phyloP scores from a whole-genome alignment of 2,888 invertebrate genomes.

The Scotopteryx bipunctaria region DNA sequence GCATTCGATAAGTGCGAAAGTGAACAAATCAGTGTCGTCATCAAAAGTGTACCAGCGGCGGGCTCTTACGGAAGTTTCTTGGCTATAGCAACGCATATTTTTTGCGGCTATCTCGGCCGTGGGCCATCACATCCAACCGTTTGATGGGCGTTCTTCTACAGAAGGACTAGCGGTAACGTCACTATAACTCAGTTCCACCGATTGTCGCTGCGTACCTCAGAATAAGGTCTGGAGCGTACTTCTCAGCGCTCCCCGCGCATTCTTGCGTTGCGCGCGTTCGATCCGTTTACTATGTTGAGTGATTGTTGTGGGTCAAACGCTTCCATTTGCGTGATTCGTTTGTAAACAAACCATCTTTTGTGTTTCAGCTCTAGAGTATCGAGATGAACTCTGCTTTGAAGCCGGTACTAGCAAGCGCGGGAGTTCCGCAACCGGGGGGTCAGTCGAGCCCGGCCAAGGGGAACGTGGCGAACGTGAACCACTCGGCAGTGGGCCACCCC shows the following conservation, averaged over 20 bases:
- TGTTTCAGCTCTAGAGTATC: constrained; percentile 63
- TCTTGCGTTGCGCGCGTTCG: constrained; percentile 71
- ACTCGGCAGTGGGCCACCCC: constrained; percentile 68
- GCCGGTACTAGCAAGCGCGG: constrained; percentile 82
- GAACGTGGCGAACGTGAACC: constrained; percentile 72
- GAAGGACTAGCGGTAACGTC: constrained; percentile 68
- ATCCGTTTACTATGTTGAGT: constrained; percentile 62
- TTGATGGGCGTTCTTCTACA: constrained; percentile 66
- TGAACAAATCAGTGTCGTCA: constrained; percentile 50
- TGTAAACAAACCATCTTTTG: constrained; percentile 56
- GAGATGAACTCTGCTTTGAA: constrained; percentile 85
- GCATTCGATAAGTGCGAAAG: constrained; percentile 55
- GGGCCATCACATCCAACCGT: constrained; percentile 55
- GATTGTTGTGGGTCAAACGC: constrained; percentile 81
- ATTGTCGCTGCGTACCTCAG: constrained; percentile 49
- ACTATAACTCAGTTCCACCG: constrained; percentile 47
- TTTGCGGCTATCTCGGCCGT: constrained; percentile 72
- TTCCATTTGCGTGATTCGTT: constrained; percentile 59
- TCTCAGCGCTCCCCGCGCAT: constrained; percentile 59
- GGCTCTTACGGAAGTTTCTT: constrained; percentile 78
- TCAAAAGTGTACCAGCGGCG: constrained; percentile 56
- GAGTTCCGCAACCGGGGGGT: constrained; percentile 72
- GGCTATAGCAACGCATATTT: constrained; percentile 79
- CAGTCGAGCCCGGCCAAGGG: constrained; percentile 74
- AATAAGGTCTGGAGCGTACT: constrained; percentile 56